These are phyloP conservation scores for Drosophila quadrilineata DNA, from an alignment of 1,140 invertebrate genomes.

Conservation along the genomic window DNA sequence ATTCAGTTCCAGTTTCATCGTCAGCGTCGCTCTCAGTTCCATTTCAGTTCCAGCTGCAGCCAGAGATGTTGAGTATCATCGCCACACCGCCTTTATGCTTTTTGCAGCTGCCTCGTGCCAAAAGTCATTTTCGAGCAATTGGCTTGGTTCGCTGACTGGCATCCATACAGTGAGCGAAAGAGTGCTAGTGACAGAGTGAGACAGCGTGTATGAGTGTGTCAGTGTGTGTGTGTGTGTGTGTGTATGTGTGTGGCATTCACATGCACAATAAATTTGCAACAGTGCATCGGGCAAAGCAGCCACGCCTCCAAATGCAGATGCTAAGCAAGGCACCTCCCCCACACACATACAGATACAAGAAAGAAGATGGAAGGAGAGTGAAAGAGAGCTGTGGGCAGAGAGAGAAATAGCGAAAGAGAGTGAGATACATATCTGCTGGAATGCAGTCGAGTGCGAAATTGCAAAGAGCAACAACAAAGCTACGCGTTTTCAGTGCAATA, in stretches of 20 bases:
- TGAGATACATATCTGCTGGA: conserved; percentile 36
- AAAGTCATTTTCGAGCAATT: conserved; percentile 79
- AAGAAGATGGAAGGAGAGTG: too few species aligned
- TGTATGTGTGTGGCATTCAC: conserved; percentile 25
- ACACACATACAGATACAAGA: conserved; percentile 13
- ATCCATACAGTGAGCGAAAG: conserved; percentile 37
- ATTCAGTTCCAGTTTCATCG: background rate
- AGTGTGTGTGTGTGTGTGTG: too few species aligned
- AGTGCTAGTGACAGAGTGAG: background rate
- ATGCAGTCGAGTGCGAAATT: conserved; percentile 73
- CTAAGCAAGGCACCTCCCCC: conserved; percentile 25
- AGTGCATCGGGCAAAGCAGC: conserved; percentile 47
- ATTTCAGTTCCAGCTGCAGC: background rate
- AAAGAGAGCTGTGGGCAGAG: too few species aligned
- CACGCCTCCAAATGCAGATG: conserved; percentile 47
- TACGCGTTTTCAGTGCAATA: conserved; percentile 35
- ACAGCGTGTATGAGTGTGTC: background rate
- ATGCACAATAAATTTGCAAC: conserved; percentile 66
- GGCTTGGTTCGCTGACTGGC: conserved; percentile 51
- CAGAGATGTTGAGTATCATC: conserved; percentile 32
- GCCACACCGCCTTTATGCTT: conserved; percentile 9
- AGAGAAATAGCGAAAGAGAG: conserved; percentile 7
- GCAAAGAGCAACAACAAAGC: conserved; percentile 55
- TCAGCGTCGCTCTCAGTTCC: background rate
- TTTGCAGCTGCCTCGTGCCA: conserved; percentile 53